A percentile compares a stretch with the other conserved stretches of the same genome.
phyloP scores from a whole-genome alignment of 1,140 invertebrate species.

The Calliphora vicina region DNA sequence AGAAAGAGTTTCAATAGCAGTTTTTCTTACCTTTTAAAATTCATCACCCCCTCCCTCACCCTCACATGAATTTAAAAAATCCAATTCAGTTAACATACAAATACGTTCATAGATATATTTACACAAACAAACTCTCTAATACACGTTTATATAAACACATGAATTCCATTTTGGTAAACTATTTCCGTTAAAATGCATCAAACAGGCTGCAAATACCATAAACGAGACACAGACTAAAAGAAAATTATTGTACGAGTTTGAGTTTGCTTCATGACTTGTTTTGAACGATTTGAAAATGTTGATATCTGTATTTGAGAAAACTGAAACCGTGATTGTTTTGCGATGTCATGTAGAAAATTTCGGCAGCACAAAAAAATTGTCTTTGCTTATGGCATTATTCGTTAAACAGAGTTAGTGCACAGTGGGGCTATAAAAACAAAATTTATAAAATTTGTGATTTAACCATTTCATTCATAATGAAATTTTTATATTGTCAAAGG shows the following conservation, averaged over 20 bases:
- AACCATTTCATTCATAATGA: neutral
- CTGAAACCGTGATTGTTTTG: constrained; percentile 2
- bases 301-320: neutral
- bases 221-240: neutral
- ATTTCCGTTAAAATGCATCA: neutral
- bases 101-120: neutral
- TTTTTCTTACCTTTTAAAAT: neutral
- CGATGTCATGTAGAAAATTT: neutral
- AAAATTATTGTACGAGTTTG: neutral
- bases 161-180: neutral
- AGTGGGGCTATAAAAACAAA: neutral
- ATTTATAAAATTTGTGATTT: neutral
- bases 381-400: neutral
- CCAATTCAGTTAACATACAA: neutral
- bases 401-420: neutral
- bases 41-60: no score
- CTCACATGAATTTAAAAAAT: neutral
- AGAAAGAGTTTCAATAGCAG: neutral
- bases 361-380: neutral
- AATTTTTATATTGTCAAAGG: no score
- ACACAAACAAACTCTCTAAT: neutral
- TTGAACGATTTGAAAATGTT: neutral
- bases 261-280: neutral
- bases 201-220: neutral
- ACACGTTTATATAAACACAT: no score